Percentiles rank a stretch among this genome's conserved stretches.
These are phyloP conservation scores for Sanderia malayensis DNA, from an alignment of 30 jellyfish, hydroid and myxozoan species.

Conservation along the genomic window DNA sequence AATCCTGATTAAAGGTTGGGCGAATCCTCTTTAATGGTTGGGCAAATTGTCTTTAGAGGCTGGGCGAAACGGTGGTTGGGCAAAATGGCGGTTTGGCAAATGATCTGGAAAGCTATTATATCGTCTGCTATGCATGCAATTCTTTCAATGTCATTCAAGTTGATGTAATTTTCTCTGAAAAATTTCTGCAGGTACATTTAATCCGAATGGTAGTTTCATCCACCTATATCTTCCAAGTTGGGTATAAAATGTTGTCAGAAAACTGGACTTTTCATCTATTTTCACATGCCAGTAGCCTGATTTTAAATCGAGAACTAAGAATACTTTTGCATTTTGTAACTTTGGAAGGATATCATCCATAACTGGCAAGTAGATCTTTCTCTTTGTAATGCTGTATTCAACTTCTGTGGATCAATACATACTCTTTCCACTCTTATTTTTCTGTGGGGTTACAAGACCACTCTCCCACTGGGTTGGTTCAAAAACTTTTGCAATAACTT, in stretches of 20 bases:
- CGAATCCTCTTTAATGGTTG: too few relatives aligned
- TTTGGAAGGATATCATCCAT: conserved; percentile 54
- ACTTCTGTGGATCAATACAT: conserved; percentile 53
- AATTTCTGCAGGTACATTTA: conserved; percentile 32
- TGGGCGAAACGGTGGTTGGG: too few relatives aligned
- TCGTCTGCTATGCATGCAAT: too few relatives aligned
- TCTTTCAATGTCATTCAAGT: not conserved
- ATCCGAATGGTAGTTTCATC: conserved; percentile 48
- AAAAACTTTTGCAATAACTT: conserved; percentile 17
- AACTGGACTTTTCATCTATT: conserved; percentile 36
- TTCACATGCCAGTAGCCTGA: conserved; percentile 57
- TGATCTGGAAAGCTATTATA: too few relatives aligned
- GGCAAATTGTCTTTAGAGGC: too few relatives aligned
- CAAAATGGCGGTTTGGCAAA: too few relatives aligned
- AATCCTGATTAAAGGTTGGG: too few relatives aligned
- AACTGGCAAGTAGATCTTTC: conserved; percentile 40
- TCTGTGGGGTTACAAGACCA: conserved; percentile 42
- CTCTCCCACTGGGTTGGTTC: conserved; percentile 54
- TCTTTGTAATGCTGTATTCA: conserved; percentile 42
- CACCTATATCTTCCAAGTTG: conserved; percentile 50
- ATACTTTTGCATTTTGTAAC: conserved; percentile 46
- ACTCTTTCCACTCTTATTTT: conserved; percentile 35
- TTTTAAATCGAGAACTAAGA: conserved; percentile 49
- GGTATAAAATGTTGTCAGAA: conserved; percentile 45
- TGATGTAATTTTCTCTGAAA: conserved; percentile 34